Base-by-base conservation (phyloP, 2,113 vertebrate genomes). In the Gymnobelideus leadbeateri region DNA sequence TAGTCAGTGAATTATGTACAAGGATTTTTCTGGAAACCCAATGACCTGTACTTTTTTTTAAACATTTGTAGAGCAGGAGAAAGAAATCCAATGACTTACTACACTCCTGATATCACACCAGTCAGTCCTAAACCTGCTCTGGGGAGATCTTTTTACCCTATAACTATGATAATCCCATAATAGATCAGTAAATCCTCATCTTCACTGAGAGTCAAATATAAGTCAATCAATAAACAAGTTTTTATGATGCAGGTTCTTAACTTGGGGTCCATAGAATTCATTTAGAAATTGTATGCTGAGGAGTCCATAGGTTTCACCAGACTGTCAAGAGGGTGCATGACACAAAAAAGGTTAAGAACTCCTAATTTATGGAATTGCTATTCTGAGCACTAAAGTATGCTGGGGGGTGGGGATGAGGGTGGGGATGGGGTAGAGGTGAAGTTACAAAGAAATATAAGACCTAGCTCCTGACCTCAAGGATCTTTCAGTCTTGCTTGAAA, bases 381-480 rank as follows among this genome's bases (percentile, higher is more conserved):
- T 84, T 43, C n/a, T 84, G 19, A 16, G 19, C 37, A 8, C 68
- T 23, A 43, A 84, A 84, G 7, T 84, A 84, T 54, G 77, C 89
- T 3, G 7, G 25, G 49, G 31, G 3, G 43, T 43, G 89, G 31
- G 7, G 8, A 46, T 3, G 0, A 0, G 54, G 11, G 0, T n/a
- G 14, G 12, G 91, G 9, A 51, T 50, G 51, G 0, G 0, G 0
- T 46, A 0, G 31, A 50, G 47, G 14, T 50, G 50, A 90, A 95
- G 93, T 37, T 25, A 49, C 94, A 57, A 23, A 93, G 25, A 89
- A 68, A 8, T 28, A 3, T 47, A n/a, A 77, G 28, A 61, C 28
- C 11, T 31, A 11, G 8, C 53, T 51, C 96, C 91, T 97, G 96
- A 93, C 97, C 93, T 97, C 96, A 96, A 94, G 97, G 91, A 84